Percentiles rank a stretch among this genome's conserved stretches.
phyloP scores from a whole-genome alignment of 2,888 invertebrate species.

The Linyphia triangularis region DNA sequence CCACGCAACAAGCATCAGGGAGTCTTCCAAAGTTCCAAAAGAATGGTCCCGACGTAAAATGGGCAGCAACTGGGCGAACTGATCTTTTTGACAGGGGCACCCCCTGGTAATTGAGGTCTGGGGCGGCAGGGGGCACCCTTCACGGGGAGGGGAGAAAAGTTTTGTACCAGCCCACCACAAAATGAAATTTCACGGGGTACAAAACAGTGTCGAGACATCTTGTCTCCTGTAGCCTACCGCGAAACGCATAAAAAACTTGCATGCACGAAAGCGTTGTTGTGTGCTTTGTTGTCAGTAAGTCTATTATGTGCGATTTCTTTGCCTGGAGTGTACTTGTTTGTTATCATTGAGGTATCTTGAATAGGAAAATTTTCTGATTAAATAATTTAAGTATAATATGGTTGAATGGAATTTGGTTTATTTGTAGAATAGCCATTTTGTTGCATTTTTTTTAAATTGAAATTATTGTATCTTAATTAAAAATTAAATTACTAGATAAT shows the following conservation, averaged over 20 bases:
- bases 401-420: no score
- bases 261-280: conserved; percentile 2
- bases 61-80: conserved; percentile 52
- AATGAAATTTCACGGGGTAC: conserved; percentile 15
- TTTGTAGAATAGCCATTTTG: no score
- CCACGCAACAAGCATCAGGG: neutral
- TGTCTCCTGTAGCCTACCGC: conserved; percentile 21
- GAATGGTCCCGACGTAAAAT: conserved; percentile 32
- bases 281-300: conserved; percentile 6
- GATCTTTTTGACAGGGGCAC: conserved; percentile 67
- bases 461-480: no score
- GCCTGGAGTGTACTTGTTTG: neutral
- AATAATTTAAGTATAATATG: no score
- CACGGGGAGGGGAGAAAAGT: conserved; percentile 19
- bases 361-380: no score
- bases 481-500: no score
- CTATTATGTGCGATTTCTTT: neutral
- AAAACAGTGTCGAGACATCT: conserved; percentile 44
- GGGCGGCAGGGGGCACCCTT: conserved; percentile 41
- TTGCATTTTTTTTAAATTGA: no score
- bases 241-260: neutral
- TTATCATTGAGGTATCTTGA: neutral
- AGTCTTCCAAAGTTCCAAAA: neutral
- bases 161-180: conserved; percentile 2
- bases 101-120: conserved; percentile 36